Percentiles rank a stretch among this genome's conserved stretches.
phyloP scores from a whole-genome alignment of 2,113 vertebrate genomes.

The Phylloscopus trochilus region DNA sequence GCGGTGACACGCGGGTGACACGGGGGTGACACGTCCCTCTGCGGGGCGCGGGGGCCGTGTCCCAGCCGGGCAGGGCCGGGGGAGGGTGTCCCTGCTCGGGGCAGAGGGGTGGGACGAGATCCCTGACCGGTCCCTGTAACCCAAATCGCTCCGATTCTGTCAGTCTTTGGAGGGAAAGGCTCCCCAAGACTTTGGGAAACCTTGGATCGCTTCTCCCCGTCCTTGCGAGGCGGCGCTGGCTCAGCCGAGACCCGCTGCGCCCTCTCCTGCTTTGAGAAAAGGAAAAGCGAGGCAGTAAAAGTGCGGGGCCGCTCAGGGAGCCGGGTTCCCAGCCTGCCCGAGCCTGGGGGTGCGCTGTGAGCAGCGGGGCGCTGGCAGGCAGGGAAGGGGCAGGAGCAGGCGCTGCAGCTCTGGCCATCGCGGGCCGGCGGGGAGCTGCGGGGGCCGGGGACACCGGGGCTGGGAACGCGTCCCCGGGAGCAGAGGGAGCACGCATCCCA shows the following conservation, averaged over 20 bases:
- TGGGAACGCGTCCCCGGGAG: not conserved
- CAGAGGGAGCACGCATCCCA: not conserved
- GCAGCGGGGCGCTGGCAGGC: rapidly evolving
- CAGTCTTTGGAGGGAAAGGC: not conserved
- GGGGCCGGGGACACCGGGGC: not conserved
- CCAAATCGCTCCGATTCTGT: rapidly evolving
- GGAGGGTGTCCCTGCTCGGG: not conserved
- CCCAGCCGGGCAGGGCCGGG: not conserved
- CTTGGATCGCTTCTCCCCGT: rapidly evolving
- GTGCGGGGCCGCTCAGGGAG: not conserved
- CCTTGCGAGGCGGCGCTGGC: rapidly evolving
- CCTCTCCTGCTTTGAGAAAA: not conserved
- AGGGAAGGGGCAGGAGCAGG: rapidly evolving
- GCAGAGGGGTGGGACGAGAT: rapidly evolving
- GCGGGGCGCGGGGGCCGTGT: rapidly evolving
- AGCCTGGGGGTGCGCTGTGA: rapidly evolving
- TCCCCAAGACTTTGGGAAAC: rapidly evolving
- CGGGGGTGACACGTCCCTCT: not conserved
- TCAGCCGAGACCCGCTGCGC: not conserved
- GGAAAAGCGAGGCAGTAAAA: rapidly evolving
- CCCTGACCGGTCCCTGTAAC: too few relatives aligned
- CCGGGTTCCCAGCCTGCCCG: rapidly evolving
- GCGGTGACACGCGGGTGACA: too few relatives aligned
- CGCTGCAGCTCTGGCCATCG: too few relatives aligned
- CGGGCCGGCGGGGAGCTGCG: not conserved